Evolutionary conservation across 1,140 invertebrate species (phyloP), one percentile per base, ranked within the genome.

Genomic region (Drosophila chauvacae): DNA sequence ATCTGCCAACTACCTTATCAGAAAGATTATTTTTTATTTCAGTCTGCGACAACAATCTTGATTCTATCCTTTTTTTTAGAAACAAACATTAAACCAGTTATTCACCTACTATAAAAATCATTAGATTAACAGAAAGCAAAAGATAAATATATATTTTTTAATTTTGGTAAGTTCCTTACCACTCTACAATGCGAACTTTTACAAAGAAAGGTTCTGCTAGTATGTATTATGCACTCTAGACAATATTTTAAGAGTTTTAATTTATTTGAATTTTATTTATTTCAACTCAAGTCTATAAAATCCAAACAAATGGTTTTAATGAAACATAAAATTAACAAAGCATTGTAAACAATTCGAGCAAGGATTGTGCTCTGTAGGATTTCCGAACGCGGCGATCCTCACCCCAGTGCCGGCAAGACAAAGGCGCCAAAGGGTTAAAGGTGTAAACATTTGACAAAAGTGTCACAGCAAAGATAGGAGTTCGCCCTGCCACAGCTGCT

Each of bases 391-490:
- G 33, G 72, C 41, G 48, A 33, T 60, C 77, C 51, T 64, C 71
- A 81, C 53, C 82, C 68, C 53, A 60, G 50, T 33, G 37, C 51
- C 65, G 45, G 57, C 44, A 33, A 69, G 60, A 86, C 86, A 90
- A 90, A 77, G 86, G 70, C 73, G 50, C 55, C 56, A 91, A 91
- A 81, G 76, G 84, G 84, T 91, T 91, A 91, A 91, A 91, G 90
- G 90, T 91, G 90, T 91, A 91, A 91, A 91, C 90, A 91, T 91
- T 86, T 91, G 81, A 91, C 84, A 91, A 83, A 85, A 90, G 71
- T 90, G 85, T 90, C 85, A 90, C 86, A 90, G 79, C 86, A 85
- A 84, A 56, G 74, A 77, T 69, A 47, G 39, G 63, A 56, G 23
- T 61, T 44, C 57, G 66, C 77, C 44, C 75, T 78, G 69, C 62